phyloP scores from a whole-genome alignment of 35 echinoderm and acorn worm genomes.

The Chiridota heheva region DNA sequence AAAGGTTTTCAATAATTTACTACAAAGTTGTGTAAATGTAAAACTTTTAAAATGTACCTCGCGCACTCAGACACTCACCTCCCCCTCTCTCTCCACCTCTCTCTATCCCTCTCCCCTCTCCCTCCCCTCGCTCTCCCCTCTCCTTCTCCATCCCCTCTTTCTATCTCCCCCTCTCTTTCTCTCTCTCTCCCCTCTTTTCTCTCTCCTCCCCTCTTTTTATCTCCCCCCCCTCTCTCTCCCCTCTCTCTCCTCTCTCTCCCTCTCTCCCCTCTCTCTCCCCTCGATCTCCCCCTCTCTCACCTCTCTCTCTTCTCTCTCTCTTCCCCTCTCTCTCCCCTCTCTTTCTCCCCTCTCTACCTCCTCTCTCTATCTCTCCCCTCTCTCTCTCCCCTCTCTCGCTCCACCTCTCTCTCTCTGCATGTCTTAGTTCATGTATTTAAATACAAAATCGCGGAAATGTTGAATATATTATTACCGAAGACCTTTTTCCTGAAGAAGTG shows the following conservation, averaged over 20 bases:
- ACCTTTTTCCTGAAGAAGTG: too few relatives aligned
- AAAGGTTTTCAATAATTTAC: too few relatives aligned
- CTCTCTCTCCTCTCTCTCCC: background rate
- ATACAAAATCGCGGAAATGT: too few relatives aligned
- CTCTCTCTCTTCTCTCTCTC: background rate
- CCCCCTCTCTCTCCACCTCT: too few relatives aligned
- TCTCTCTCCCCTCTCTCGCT: too few relatives aligned
- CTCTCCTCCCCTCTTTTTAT: background rate
- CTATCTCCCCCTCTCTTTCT: background rate
- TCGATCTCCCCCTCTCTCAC: background rate
- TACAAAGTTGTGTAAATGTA: too few relatives aligned
- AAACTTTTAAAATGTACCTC: too few relatives aligned
- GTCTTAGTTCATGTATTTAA: too few relatives aligned
- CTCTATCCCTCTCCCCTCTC: background rate
- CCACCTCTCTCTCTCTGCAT: too few relatives aligned
- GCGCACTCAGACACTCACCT: too few relatives aligned
- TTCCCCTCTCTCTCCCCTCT: background rate
- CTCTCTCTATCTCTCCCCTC: background rate
- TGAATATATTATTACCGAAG: too few relatives aligned
- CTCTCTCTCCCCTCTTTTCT: background rate
- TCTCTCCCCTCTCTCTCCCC: background rate
- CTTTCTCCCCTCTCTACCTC: background rate
- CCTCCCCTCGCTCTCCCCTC: background rate
- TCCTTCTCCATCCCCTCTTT: background rate
- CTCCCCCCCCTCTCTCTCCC: background rate